These are phyloP conservation scores for Eledona agricola DNA, from an alignment of 2,888 invertebrate species.

Conservation along the genomic window DNA sequence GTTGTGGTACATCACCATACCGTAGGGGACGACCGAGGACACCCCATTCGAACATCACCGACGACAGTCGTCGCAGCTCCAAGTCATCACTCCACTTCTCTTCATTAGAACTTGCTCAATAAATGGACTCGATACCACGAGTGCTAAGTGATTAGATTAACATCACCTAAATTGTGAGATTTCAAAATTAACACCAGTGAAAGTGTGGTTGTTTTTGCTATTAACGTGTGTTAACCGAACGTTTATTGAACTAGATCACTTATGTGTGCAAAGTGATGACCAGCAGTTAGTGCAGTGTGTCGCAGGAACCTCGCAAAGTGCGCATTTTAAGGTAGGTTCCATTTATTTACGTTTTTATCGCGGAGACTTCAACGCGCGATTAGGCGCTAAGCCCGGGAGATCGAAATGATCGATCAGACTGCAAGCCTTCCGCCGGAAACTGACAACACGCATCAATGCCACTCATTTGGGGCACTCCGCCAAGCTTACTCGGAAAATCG, in stretches of 20 bases:
- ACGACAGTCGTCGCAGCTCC: constrained; percentile 16
- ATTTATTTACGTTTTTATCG: constrained; percentile 23
- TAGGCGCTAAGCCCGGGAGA: constrained; percentile 37
- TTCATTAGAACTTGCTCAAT: constrained; percentile 39
- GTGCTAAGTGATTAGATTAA: constrained; percentile 52
- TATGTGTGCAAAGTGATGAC: constrained; percentile 25
- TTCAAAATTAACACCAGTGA: constrained; percentile 59
- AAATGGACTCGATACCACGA: constrained; percentile 44
- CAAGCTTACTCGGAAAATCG: too few species aligned
- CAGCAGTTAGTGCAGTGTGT: constrained; percentile 24
- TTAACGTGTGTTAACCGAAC: constrained; percentile 47
- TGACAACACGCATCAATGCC: constrained; percentile 4
- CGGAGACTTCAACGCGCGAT: constrained; percentile 23
- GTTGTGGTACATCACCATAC: constrained; percentile 40
- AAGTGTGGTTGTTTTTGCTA: constrained; percentile 53
- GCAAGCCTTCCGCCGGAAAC: constrained; percentile 32
- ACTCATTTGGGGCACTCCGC: too few species aligned
- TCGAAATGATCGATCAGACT: constrained; percentile 36
- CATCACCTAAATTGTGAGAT: constrained; percentile 49
- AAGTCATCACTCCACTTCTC: constrained; percentile 22
- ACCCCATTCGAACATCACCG: constrained; percentile 32
- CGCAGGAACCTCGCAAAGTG: constrained; percentile 44
- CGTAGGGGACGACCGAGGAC: constrained; percentile 8
- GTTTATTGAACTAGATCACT: constrained; percentile 36
- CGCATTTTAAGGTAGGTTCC: constrained; percentile 38